Conservation (phyloP, 2,888 invertebrate genomes). For the Helleia helle region DNA sequence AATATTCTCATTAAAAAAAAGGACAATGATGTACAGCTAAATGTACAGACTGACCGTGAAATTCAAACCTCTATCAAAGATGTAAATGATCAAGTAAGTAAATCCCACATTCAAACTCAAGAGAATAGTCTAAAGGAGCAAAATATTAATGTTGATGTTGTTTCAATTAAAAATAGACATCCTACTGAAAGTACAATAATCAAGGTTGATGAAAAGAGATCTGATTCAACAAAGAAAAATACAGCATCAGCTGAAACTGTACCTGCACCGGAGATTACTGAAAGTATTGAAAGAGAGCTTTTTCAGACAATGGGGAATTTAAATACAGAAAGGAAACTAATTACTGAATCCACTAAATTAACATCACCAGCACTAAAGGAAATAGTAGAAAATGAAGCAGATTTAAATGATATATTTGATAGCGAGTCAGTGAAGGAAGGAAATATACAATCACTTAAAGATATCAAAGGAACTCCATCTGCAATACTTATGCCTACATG, state of each 20-base stretch:
- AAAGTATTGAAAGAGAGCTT: constrained; percentile 55
- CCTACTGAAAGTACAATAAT: constrained; percentile 15
- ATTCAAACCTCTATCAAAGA: constrained; percentile 44
- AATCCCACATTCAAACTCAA: constrained; percentile 27
- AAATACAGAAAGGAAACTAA: constrained; percentile 13
- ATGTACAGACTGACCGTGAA: constrained; percentile 45
- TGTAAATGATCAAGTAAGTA: constrained; percentile 18
- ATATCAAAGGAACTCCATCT: constrained; percentile 36
- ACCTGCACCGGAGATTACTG: constrained; percentile 49
- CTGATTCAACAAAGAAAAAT: constrained; percentile 41
- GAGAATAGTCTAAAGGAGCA: constrained; percentile 19
- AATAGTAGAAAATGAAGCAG: constrained; percentile 27
- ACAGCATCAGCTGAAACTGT: constrained; percentile 58
- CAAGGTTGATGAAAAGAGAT: constrained; percentile 25
- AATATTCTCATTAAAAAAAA: constrained; percentile 54
- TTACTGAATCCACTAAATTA: neutral
- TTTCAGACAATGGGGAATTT: constrained; percentile 36
- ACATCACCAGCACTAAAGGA: constrained; percentile 11
- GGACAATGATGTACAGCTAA: constrained; percentile 45
- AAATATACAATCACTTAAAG: constrained; percentile 34
- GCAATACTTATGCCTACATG: constrained; percentile 43
- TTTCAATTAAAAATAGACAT: neutral
- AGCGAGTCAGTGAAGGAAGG: constrained; percentile 43
- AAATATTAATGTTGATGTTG: neutral
- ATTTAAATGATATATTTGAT: constrained; percentile 47